Percentiles rank a stretch among this genome's conserved stretches.
phyloP scores from a whole-genome alignment of 2,888 invertebrate species.

The Cacoxenus indagator region DNA sequence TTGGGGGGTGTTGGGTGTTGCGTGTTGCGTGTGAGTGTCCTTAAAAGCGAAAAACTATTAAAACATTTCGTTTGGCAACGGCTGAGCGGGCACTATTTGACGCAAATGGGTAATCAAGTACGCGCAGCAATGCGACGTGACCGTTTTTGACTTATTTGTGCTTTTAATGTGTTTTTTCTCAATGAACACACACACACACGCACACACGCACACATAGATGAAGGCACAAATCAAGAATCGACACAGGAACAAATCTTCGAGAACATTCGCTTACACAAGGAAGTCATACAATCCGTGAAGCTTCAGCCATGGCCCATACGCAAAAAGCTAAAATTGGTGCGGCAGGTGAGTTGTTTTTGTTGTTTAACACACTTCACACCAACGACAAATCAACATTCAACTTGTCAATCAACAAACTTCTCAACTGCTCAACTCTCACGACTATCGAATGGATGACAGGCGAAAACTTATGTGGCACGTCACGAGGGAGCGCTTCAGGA shows the following conservation, averaged over 20 bases:
- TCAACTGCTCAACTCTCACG: not conserved
- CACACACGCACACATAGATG: constrained; percentile 80
- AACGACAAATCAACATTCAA: constrained; percentile 27
- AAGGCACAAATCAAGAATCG: constrained; percentile 75
- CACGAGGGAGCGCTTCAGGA: constrained; percentile 93
- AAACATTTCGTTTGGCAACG: constrained; percentile 43
- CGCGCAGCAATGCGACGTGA: constrained; percentile 50
- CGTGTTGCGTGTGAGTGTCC: not conserved
- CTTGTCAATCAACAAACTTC: constrained; percentile 38
- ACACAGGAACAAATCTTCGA: constrained; percentile 91
- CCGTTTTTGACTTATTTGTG: constrained; percentile 34
- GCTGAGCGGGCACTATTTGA: constrained; percentile 27
- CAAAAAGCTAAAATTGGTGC: constrained; percentile 84
- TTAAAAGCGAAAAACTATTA: constrained; percentile 23
- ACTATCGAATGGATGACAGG: constrained; percentile 71
- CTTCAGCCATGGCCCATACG: constrained; percentile 88
- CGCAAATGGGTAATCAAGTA: constrained; percentile 56
- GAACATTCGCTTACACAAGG: constrained; percentile 91
- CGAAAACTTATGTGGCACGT: constrained; percentile 87
- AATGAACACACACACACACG: constrained; percentile 73
- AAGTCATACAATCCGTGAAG: constrained; percentile 88
- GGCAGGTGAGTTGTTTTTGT: constrained; percentile 73
- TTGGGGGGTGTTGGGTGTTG: not conserved
- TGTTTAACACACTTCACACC: constrained; percentile 6
- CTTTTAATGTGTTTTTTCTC: constrained; percentile 30